A percentile compares a stretch with the other conserved stretches of the same genome.
Evolutionary conservation across 1,140 invertebrate species (phyloP).

Genomic region (Lutraria rhynchaena): DNA sequence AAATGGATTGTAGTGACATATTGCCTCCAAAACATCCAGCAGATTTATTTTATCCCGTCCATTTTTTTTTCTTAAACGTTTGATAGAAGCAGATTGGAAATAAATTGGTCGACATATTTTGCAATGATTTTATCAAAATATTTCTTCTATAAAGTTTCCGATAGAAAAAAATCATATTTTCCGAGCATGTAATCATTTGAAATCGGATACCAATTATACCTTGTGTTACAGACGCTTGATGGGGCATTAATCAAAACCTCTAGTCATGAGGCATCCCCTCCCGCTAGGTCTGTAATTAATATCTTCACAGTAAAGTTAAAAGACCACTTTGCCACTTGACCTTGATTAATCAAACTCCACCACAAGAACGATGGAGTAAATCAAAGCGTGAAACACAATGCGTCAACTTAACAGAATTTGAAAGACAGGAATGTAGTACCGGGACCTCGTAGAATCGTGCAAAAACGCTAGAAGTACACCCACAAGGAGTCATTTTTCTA

Average conservation of each 20-base stretch:
- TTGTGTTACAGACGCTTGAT: slow-evolving; percentile 3
- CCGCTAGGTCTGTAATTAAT: slow-evolving; percentile 54
- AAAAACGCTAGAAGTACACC: slow-evolving; percentile 31
- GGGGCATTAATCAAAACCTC: slow-evolving; percentile 50
- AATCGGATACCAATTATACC: neutral
- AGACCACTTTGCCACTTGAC: slow-evolving; percentile 40
- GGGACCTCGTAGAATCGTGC: slow-evolving; percentile 18
- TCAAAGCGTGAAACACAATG: slow-evolving; percentile 53
- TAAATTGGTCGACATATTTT: slow-evolving; percentile 26
- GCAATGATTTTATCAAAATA: slow-evolving; percentile 24
- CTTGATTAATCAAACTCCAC: slow-evolving; percentile 41
- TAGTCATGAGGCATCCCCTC: slow-evolving; percentile 21
- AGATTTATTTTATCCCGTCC: no score
- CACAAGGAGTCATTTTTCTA: slow-evolving; percentile 23
- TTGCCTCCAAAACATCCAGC: no score
- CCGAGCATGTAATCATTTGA: slow-evolving; percentile 23
- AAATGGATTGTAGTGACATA: no score
- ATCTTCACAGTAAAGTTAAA: slow-evolving; percentile 40
- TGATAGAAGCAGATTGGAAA: neutral
- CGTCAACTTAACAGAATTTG: slow-evolving; percentile 37
- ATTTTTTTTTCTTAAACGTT: no score
- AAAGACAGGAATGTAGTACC: slow-evolving; percentile 9
- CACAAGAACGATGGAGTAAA: slow-evolving; percentile 53
- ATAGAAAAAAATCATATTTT: slow-evolving; percentile 12
- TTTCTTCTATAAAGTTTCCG: neutral